Base-by-base conservation (phyloP, 2,888 invertebrate species). In the Mimachlamys varia region DNA sequence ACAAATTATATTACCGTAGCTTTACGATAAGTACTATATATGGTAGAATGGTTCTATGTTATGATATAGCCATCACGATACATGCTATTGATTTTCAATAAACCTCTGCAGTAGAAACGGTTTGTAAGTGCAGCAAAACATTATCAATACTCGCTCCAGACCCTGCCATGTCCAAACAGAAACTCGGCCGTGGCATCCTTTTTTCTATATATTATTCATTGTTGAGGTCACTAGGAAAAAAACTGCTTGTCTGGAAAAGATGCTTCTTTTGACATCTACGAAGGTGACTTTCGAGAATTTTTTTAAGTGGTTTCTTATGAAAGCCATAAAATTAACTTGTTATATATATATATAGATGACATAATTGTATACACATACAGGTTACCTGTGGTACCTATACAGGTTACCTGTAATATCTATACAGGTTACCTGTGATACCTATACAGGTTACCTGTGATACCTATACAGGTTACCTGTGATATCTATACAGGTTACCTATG, bases 111-210 rank as follows among this genome's bases (percentile, higher is more conserved):
- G 33, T 12, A 27, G 22, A 27, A 1, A 76, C 7, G 12, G 33
- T 76, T 76, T 76, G 76, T 76, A 27, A 27, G 76, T 76, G 76
- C 76, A 76, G 76, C 76, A 33, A 76, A 76, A 76, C 76, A 76
- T 12, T 33, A 22, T 76, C 76, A 5, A 76, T 76, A 33, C 76
- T 33, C 76, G 33, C 76, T 76, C 12, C 12, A 19, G 7, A 76
- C 22, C 12, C 22, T n/a, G 7, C 22, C 3, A 62, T 62, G 22
- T 76, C 76, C 19, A 33, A 10, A 33, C 33, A 76, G 10, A 76
- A 76, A 76, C 76, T 13, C 27, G 22, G 33, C 76, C 33, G 33
- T 44, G 12, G 33, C 76, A 76, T 76, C 4, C 4, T 12, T 27
- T 76, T 33, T 3, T 27, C 62, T n/a, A 62, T 62, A 22, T n/a